Conservation (phyloP, 2,113 vertebrate species). For the Phycodurus eques region DNA sequence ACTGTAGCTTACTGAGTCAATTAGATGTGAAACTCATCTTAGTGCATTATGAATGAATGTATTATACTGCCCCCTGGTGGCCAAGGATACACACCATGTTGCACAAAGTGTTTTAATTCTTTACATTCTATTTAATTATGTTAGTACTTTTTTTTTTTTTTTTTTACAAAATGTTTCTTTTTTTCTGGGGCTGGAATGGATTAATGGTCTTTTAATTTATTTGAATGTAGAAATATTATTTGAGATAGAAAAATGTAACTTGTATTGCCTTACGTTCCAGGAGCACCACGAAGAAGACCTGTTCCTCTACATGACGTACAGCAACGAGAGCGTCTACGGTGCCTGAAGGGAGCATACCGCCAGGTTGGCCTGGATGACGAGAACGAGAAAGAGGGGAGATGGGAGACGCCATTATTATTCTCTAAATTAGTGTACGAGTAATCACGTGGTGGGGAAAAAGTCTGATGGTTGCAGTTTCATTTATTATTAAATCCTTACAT, state of each 20-base stretch:
- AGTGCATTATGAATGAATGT: too few relatives aligned
- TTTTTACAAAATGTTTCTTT: too few relatives aligned
- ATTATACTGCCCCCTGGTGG: too few relatives aligned
- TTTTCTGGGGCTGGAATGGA: too few relatives aligned
- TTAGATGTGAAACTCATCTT: too few relatives aligned
- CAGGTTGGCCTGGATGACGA: neutral
- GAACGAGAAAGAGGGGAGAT: constrained; percentile 30
- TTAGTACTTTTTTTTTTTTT: too few relatives aligned
- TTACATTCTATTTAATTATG: too few relatives aligned
- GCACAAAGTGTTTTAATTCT: too few relatives aligned
- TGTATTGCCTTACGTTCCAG: constrained; percentile 60
- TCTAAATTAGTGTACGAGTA: constrained; percentile 40
- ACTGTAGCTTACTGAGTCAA: too few relatives aligned
- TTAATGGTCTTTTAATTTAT: too few relatives aligned
- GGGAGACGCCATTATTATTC: constrained; percentile 53
- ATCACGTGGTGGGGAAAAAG: constrained; percentile 25
- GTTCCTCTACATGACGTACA: constrained; percentile 98
- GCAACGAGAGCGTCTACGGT: constrained; percentile 95
- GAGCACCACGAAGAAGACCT: constrained; percentile 97
- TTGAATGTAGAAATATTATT: neutral
- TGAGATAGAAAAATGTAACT: neutral
- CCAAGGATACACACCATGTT: too few relatives aligned
- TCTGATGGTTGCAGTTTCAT: constrained; percentile 28
- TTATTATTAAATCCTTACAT: constrained; percentile 52
- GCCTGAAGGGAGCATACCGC: constrained; percentile 71